Percentiles rank a stretch among this genome's conserved stretches.
Conservation (phyloP, 2,113 vertebrate genomes). For the Oxyruncus cristatus region DNA sequence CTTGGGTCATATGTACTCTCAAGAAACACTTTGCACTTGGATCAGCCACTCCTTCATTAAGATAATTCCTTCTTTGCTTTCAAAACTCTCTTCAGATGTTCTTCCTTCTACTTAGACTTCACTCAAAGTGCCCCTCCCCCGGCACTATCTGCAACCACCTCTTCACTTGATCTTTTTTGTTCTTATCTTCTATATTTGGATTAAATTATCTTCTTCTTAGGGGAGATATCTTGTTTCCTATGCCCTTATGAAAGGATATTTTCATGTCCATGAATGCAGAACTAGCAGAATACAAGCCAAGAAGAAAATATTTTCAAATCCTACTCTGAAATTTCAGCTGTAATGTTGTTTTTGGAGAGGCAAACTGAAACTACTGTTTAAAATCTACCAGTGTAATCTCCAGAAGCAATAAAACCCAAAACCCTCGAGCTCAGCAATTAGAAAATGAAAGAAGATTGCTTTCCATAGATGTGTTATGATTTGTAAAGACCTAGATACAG, state of each 20-base stretch:
- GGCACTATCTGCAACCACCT: background rate
- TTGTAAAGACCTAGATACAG: slow-evolving; percentile 20
- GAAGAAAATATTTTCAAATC: background rate
- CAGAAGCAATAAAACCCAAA: background rate
- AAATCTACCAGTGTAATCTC: background rate
- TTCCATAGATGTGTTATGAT: background rate
- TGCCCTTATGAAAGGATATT: background rate
- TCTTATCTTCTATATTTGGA: background rate
- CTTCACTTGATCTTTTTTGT: background rate
- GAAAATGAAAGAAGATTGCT: slow-evolving; percentile 7
- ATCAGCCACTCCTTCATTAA: background rate
- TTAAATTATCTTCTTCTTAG: background rate
- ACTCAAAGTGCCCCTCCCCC: background rate
- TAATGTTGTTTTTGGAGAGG: background rate
- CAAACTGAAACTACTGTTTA: background rate
- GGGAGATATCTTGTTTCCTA: background rate
- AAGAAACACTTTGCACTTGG: background rate
- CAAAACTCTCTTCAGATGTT: background rate
- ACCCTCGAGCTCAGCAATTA: background rate
- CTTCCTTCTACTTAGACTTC: background rate
- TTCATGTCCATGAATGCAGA: background rate
- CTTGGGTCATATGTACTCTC: background rate
- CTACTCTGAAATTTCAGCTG: background rate
- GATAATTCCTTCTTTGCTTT: slow-evolving; percentile 2
- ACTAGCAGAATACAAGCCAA: background rate